These are phyloP conservation scores for Grammomys surdaster DNA, from an alignment of 2,113 vertebrate genomes.

Conservation along the genomic window DNA sequence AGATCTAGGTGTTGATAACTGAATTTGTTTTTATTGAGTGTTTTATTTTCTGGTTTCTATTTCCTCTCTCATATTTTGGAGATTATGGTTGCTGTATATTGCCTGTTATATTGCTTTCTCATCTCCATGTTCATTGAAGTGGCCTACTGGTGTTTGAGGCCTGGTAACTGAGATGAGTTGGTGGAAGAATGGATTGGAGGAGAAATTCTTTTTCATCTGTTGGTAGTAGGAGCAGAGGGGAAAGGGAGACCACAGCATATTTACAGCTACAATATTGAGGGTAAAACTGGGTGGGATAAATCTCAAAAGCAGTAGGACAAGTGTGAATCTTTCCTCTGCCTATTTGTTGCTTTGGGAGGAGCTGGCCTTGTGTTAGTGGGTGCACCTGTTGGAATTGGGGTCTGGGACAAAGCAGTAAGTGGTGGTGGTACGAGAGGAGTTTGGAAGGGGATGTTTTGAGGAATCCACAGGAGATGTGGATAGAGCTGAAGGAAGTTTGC, in stretches of 20 bases:
- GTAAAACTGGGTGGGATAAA: neutral
- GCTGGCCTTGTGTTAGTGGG: no score
- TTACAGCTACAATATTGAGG: neutral
- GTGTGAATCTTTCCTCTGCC: neutral
- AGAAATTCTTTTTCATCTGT: neutral
- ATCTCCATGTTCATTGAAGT: neutral
- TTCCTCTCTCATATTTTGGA: neutral
- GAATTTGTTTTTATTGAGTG: neutral
- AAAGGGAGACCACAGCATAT: neutral
- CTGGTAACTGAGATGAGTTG: neutral
- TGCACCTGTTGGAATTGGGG: no score
- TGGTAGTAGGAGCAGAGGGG: neutral
- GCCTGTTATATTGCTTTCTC: neutral
- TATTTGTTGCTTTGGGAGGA: neutral
- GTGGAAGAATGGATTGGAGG: neutral
- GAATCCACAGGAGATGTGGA: no score
- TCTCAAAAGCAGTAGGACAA: neutral
- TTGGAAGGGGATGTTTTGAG: no score
- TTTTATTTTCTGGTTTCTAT: neutral
- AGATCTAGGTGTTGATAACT: neutral
- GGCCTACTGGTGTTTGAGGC: neutral
- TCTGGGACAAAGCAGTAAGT: no score
- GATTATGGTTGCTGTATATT: neutral
- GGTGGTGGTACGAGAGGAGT: no score
- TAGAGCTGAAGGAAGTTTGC: no score